Base-by-base conservation (phyloP, 2,113 vertebrate genomes). In the Anser cygnoides region DNA sequence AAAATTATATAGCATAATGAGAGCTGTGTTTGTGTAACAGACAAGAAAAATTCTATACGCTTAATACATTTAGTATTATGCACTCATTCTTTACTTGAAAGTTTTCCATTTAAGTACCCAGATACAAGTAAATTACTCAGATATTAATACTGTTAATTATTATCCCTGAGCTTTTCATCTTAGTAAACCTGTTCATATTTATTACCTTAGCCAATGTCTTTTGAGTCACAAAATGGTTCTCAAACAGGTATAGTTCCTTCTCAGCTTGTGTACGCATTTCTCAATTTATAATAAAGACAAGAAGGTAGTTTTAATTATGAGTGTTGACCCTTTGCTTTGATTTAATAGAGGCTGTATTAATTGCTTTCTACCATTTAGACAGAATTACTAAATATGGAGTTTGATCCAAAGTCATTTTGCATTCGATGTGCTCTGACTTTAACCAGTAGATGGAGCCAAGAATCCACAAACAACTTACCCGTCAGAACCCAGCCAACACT, bases 381-480 rank as follows among this genome's bases (percentile, higher is more conserved):
- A 90, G 13, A 89, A 92, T 86, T 66, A 57, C 33, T 74, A 72
- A 79, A 59, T 8, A 43, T 0, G 44, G 46, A 58, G 12, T 63
- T 73, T 3, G 92, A 87, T 0, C 21, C 3, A 10, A 43, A 73
- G 31, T 3, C 17, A 14, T 59, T 87, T 71, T 61, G 54, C 20
- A 15, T 8, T 29, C 44, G 61, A 19, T 58, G 79, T 84, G 35
- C 55, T 61, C 39, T 21, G 14, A 50, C 4, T 61, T 22, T 0
- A 5, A 78, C 99, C 99, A 99, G 97, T 57, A 99, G 99, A 98
- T 99, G 99, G 99, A 97, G 98, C 96, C 98, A 98, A 97, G 98
- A 97, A 93, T 62, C 97, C 98, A 98, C 21, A 6, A 90, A 98
- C 96, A 93, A 71, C 55, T 41, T 39, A 22, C 6, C 25, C 43